Evolutionary conservation across 2,113 vertebrate genomes (phyloP).

Genomic region (Chaetura pelagica): DNA sequence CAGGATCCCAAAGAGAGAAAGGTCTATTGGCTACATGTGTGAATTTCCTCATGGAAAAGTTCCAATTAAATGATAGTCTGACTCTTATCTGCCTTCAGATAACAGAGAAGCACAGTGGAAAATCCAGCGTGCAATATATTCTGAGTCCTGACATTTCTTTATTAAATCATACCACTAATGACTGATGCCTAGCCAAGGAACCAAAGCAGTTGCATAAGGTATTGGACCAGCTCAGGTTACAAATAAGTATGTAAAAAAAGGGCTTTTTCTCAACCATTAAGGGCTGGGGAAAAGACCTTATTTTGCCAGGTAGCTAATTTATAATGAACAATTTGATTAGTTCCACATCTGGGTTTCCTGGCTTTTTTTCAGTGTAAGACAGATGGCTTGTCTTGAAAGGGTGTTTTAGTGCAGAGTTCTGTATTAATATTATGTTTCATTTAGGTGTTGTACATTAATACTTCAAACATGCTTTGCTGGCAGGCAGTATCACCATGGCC

Average conservation of each 20-base stretch:
- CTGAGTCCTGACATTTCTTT: neutral
- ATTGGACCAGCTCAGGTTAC: neutral
- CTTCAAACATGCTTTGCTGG: conserved; percentile 38
- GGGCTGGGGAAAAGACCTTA: neutral
- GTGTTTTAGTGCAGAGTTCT: conserved; percentile 28
- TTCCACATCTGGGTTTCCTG: conserved; percentile 36
- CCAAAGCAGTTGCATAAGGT: neutral
- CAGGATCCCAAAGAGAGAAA: neutral
- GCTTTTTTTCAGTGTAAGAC: neutral
- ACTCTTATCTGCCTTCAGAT: neutral
- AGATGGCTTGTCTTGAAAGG: conserved; percentile 56
- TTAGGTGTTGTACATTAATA: conserved; percentile 52
- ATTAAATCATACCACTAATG: neutral
- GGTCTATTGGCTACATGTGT: neutral
- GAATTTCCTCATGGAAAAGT: neutral
- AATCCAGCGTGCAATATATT: neutral
- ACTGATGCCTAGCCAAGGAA: neutral
- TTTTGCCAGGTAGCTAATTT: conserved; percentile 34
- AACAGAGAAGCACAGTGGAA: neutral
- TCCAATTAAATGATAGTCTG: neutral
- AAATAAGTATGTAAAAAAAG: neutral
- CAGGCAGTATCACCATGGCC: neutral
- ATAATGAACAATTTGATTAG: conserved; percentile 29
- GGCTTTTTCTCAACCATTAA: neutral
- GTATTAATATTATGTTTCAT: conserved; percentile 38